Evolutionary conservation across 2,113 vertebrate genomes (phyloP).

Genomic region (Mesembrinibis cayennensis): DNA sequence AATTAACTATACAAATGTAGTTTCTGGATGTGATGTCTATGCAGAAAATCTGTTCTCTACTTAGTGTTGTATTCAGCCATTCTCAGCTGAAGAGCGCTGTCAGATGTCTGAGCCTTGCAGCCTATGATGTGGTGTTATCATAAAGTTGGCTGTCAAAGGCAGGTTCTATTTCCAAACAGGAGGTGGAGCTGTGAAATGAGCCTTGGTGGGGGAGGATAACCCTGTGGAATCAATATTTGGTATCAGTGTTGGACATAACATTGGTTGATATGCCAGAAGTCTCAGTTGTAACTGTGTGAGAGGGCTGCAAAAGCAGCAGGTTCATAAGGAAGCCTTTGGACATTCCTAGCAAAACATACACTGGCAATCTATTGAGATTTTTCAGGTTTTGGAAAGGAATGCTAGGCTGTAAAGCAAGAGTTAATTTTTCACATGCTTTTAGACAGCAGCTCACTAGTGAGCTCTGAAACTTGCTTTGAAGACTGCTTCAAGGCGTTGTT

Average conservation of each 20-base stretch:
- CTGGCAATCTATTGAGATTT: not conserved
- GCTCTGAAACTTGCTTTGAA: not conserved
- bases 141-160: not conserved
- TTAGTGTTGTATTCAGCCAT: not conserved
- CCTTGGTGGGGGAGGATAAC: not conserved
- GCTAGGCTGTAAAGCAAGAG: not conserved
- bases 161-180: not conserved
- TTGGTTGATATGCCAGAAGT: not conserved
- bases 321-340: not conserved
- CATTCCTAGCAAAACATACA: not conserved
- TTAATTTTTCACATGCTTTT: not conserved
- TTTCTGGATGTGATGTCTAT: not conserved
- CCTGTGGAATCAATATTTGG: not conserved
- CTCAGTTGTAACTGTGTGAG: not conserved
- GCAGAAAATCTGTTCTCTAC: not conserved
- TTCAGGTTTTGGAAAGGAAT: not conserved
- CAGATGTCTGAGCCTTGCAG: not conserved
- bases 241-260: not conserved
- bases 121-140: too few relatives aligned
- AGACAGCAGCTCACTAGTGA: not conserved
- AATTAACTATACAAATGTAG: not conserved
- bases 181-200: not conserved
- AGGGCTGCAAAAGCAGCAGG: not conserved
- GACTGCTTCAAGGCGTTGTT: not conserved
- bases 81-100: too few relatives aligned